Percentiles rank a stretch among this genome's conserved stretches.
These are phyloP conservation scores for Berghia stephanieae DNA, from an alignment of 1,140 invertebrate species.

Conservation along the genomic window DNA sequence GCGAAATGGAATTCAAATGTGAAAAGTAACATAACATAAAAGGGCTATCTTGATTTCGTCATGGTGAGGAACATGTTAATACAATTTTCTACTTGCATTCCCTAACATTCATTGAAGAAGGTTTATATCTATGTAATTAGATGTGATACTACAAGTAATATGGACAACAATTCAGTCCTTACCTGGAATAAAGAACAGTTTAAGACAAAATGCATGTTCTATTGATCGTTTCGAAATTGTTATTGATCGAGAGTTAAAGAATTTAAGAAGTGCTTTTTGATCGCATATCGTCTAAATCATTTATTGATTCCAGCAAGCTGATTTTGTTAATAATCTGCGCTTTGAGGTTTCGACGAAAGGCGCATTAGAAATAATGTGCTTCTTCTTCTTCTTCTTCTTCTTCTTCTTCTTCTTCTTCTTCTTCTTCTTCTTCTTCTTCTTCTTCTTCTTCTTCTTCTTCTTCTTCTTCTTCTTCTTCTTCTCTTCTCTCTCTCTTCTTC, in stretches of 20 bases:
- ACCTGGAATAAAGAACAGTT: too few relatives aligned
- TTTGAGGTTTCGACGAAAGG: neutral
- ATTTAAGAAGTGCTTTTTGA: neutral
- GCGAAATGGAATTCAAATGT: too few relatives aligned
- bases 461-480: neutral
- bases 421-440: neutral
- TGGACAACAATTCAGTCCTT: too few relatives aligned
- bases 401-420: neutral
- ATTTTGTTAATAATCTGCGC: neutral
- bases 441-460: neutral
- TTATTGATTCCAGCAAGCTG: neutral
- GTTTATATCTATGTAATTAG: too few relatives aligned
- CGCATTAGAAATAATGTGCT: neutral
- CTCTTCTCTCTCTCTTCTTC: neutral
- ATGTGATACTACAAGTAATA: too few relatives aligned
- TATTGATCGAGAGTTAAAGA: neutral
- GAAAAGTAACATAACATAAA: too few relatives aligned
- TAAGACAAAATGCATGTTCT: neutral
- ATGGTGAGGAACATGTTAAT: too few relatives aligned
- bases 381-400: neutral
- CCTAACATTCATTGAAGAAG: too few relatives aligned
- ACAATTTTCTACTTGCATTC: too few relatives aligned
- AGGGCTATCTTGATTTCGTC: too few relatives aligned
- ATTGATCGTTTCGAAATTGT: neutral
- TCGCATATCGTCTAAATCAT: neutral